Evolutionary conservation across 2,797 vertebrate genomes (phyloP).

Genomic region (Steatocranus sp.): DNA sequence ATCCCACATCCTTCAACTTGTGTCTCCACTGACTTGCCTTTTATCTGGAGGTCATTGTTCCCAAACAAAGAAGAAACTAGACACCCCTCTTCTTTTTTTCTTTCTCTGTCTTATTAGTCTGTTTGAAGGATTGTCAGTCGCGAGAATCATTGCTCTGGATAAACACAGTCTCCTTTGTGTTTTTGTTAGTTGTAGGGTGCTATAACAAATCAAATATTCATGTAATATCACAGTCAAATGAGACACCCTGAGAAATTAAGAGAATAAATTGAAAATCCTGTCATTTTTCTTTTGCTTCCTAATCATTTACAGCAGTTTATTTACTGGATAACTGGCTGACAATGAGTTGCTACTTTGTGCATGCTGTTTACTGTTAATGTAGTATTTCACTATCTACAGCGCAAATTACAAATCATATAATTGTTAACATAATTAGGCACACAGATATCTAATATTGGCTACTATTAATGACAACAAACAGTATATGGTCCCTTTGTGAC

Average conservation of each 20-base stretch:
- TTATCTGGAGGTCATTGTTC: constrained; percentile 51
- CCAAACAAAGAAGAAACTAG: constrained; percentile 56
- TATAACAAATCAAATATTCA: background rate
- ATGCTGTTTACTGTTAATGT: constrained; percentile 27
- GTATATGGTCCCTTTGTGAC: constrained; percentile 28
- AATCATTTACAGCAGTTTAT: background rate
- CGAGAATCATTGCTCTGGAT: constrained; percentile 15
- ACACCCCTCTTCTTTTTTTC: constrained; percentile 19
- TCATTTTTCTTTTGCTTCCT: constrained; percentile 10
- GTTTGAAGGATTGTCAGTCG: constrained; percentile 54
- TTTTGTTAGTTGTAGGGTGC: background rate
- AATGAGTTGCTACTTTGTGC: background rate
- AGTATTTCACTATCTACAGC: constrained; percentile 11
- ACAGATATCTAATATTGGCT: constrained; percentile 2
- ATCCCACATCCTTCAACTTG: constrained; percentile 42
- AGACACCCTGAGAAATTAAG: constrained; percentile 61
- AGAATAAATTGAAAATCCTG: constrained; percentile 7
- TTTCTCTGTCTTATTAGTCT: constrained; percentile 15
- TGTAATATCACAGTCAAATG: background rate
- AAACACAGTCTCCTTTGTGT: background rate
- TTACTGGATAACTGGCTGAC: background rate
- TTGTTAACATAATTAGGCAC: background rate
- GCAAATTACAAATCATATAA: constrained; percentile 1
- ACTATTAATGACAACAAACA: constrained; percentile 31
- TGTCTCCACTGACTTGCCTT: constrained; percentile 42